These are phyloP conservation scores for Mechanitis mazaeus DNA, from an alignment of 2,888 invertebrate genomes.

Conservation along the genomic window DNA sequence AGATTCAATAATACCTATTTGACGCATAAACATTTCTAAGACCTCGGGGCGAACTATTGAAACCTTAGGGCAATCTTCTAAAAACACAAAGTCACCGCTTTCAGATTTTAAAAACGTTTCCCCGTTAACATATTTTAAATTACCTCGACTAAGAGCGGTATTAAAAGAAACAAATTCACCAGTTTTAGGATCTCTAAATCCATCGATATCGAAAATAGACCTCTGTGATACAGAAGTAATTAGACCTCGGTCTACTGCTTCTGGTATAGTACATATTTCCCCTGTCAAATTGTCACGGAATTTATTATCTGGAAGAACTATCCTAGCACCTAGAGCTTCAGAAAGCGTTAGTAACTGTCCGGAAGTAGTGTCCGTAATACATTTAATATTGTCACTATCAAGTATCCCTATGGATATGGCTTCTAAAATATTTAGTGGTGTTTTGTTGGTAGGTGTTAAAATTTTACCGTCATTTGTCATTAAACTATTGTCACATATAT, in stretches of 20 bases:
- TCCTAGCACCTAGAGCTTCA: conserved; percentile 88
- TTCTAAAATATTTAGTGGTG: conserved; percentile 86
- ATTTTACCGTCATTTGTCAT: conserved; percentile 87
- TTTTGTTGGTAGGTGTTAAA: conserved; percentile 86
- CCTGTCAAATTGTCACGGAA: conserved; percentile 86
- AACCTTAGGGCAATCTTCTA: conserved; percentile 87
- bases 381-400: conserved; percentile 89
- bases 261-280: conserved; percentile 85
- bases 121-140: conserved; percentile 84
- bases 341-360: conserved; percentile 88
- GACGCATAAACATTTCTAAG: conserved; percentile 88
- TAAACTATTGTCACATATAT: conserved; percentile 86
- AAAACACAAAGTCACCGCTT: conserved; percentile 83
- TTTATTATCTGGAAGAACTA: conserved; percentile 84
- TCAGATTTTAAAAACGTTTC: conserved; percentile 85
- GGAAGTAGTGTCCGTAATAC: conserved; percentile 87
- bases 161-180: conserved; percentile 91
- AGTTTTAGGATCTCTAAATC: conserved; percentile 88
- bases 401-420: conserved; percentile 91
- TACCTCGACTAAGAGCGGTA: conserved; percentile 84
- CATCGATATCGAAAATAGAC: conserved; percentile 94
- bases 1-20: conserved; percentile 87
- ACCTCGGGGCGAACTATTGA: conserved; percentile 90
- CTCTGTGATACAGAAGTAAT: conserved; percentile 91
- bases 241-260: conserved; percentile 92